These are phyloP conservation scores for Pygathrix nemaeus DNA, from an alignment of 2,113 vertebrate species.

Conservation along the genomic window DNA sequence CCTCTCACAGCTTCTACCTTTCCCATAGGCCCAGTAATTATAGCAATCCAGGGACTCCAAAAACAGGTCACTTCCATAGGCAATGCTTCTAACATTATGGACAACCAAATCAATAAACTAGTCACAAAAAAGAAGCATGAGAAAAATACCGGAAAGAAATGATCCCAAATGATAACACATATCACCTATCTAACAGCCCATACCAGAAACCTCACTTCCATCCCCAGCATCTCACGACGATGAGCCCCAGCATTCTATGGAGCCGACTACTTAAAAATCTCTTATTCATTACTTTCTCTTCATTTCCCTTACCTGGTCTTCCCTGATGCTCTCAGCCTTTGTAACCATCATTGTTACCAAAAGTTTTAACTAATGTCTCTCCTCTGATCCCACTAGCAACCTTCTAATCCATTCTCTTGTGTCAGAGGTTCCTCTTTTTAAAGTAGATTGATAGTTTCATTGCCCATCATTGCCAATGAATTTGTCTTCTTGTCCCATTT, in stretches of 20 bases:
- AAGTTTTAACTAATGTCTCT: not conserved
- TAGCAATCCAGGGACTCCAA: not conserved
- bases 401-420: not conserved
- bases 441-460: not conserved
- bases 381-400: too few species aligned
- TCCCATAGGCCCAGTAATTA: not conserved
- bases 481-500: not conserved
- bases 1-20: not conserved
- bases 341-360: not conserved
- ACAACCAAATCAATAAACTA: not conserved
- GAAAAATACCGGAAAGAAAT: not conserved
- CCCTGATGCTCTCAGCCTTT: not conserved
- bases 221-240: not conserved
- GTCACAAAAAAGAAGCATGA: not conserved
- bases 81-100: not conserved
- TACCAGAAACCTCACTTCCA: not conserved
- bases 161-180: not conserved
- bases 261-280: not conserved
- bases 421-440: not conserved
- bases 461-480: not conserved
- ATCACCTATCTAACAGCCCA: not conserved
- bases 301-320: not conserved
- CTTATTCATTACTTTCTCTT: not conserved
- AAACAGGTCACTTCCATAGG: not conserved
- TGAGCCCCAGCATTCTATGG: not conserved